These are phyloP conservation scores for Coccyzus lansbergi DNA, from an alignment of 2,797 vertebrate species.

Conservation along the genomic window DNA sequence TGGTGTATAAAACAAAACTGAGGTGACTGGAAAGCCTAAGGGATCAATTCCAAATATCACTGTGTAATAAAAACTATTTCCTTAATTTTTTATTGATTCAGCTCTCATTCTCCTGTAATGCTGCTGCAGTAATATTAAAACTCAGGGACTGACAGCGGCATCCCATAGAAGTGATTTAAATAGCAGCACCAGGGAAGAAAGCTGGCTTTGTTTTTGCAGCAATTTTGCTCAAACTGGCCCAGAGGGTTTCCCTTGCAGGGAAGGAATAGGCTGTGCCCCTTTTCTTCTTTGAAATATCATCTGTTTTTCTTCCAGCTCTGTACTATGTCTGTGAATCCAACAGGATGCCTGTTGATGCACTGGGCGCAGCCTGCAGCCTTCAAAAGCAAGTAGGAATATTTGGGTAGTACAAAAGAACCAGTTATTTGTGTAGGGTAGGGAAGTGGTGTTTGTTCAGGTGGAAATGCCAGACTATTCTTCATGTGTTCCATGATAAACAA, in stretches of 20 bases:
- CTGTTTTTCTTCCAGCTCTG: not conserved
- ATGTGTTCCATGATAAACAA: not conserved
- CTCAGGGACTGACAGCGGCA: conserved; percentile 18
- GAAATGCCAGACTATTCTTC: not conserved
- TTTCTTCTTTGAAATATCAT: not conserved
- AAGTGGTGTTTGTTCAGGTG: not conserved
- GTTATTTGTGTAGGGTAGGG: not conserved
- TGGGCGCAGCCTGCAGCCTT: not conserved
- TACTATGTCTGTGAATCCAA: not conserved
- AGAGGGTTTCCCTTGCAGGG: not conserved
- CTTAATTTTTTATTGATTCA: conserved; percentile 72
- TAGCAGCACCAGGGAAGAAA: not conserved
- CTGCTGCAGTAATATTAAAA: conserved; percentile 64
- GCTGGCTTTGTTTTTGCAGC: not conserved
- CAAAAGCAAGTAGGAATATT: not conserved
- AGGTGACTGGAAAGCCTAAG: conserved; percentile 64
- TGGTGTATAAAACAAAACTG: conserved; percentile 38
- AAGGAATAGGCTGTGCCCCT: not conserved
- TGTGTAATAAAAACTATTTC: conserved; percentile 72
- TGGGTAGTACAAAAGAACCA: not conserved
- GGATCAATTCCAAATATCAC: conserved; percentile 75
- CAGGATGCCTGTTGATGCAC: not conserved
- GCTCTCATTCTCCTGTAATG: conserved; percentile 58
- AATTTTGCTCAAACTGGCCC: not conserved
- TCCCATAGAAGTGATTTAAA: conserved; percentile 40